Evolutionary conservation across 37 sponge, comb jelly and placozoan genomes (phyloP).

Genomic region (Diacarnus erythraeanus): DNA sequence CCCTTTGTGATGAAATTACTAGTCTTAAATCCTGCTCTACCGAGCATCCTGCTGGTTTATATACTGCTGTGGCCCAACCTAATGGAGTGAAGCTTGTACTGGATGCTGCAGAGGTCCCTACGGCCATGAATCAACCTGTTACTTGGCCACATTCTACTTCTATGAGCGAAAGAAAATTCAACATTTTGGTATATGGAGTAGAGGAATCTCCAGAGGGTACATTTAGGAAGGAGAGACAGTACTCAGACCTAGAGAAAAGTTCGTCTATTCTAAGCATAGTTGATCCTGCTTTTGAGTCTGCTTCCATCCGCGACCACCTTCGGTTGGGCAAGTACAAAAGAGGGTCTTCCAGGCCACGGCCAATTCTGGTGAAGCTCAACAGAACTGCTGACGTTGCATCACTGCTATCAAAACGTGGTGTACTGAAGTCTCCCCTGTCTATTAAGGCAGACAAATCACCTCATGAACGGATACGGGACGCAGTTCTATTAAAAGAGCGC

Average conservation of each 20-base stretch:
- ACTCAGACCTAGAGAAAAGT: too few species aligned
- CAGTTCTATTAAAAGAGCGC: not conserved
- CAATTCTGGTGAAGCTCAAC: not conserved
- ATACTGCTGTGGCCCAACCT: too few species aligned
- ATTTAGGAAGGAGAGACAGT: not conserved
- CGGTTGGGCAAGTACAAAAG: not conserved
- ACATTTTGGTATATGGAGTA: not conserved
- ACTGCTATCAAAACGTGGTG: not conserved
- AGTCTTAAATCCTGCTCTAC: too few species aligned
- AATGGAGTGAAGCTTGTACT: too few species aligned
- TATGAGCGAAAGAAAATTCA: conserved; percentile 9
- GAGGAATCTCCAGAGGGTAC: not conserved
- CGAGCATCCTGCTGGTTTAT: too few species aligned
- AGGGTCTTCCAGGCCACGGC: not conserved
- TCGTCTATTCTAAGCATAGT: too few species aligned
- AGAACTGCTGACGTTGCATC: not conserved
- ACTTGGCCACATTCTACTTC: not conserved
- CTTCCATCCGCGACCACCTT: not conserved
- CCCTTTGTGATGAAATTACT: too few species aligned
- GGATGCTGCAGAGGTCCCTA: too few species aligned
- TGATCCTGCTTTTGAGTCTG: not conserved
- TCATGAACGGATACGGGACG: not conserved
- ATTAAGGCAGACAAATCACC: not conserved
- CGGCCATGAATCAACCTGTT: too few species aligned
- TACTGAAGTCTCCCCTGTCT: not conserved